These are phyloP conservation scores for Macrobrachium rosenbergii DNA, from an alignment of 1,140 invertebrate species.

Conservation along the genomic window DNA sequence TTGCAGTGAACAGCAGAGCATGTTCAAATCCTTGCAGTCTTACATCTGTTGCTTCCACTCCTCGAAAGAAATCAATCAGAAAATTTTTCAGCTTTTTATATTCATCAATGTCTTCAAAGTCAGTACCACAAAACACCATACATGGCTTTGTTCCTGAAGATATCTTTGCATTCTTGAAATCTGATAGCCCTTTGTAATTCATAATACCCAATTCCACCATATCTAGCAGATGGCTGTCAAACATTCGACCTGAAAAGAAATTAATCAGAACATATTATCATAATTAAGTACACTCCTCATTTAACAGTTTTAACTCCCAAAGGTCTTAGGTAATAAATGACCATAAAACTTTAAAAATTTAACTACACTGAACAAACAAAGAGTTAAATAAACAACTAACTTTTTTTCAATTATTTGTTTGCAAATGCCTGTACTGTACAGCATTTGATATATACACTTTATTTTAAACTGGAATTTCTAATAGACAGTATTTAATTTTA, in stretches of 20 bases:
- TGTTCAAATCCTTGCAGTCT: conserved; percentile 94
- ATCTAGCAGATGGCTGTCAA: conserved; percentile 90
- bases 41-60: conserved; percentile 84
- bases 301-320: too few relatives aligned
- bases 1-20: conserved; percentile 88
- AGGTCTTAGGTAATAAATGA: too few relatives aligned
- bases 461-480: too few relatives aligned
- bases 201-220: conserved; percentile 96
- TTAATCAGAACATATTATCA: too few relatives aligned
- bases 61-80: conserved; percentile 93
- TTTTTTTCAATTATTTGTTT: too few relatives aligned
- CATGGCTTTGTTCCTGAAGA: conserved; percentile 89
- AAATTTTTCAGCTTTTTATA: conserved; percentile 88
- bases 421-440: too few relatives aligned
- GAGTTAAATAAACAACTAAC: too few relatives aligned
- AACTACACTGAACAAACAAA: too few relatives aligned
- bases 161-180: conserved; percentile 87
- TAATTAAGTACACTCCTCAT: too few relatives aligned
- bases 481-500: too few relatives aligned
- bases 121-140: conserved; percentile 92
- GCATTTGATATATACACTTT: too few relatives aligned
- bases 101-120: conserved; percentile 85
- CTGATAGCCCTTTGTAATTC: conserved; percentile 82
- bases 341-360: too few relatives aligned
- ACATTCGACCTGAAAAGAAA: conserved; percentile 79